Evolutionary conservation across 2,888 invertebrate genomes (phyloP).

Genomic region (Rambutsinella grinnellia): DNA sequence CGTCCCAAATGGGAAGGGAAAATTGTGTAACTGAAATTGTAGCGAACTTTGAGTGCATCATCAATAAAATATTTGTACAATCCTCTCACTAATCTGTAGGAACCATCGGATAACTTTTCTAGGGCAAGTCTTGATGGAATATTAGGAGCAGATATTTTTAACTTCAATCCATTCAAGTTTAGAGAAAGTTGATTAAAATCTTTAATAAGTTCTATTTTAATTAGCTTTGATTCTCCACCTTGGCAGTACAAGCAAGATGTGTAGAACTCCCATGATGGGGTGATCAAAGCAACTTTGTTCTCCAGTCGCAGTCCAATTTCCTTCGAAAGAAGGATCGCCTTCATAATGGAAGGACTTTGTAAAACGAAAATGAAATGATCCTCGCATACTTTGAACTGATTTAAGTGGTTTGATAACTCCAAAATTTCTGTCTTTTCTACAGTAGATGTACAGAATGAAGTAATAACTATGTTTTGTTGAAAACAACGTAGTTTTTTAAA

Average conservation of each 20-base stretch:
- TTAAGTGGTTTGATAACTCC: too few species aligned
- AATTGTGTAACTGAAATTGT: slow-evolving; percentile 1
- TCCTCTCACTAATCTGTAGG: slow-evolving; percentile 3
- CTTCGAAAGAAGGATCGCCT: not conserved
- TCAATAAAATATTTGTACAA: slow-evolving; percentile 20
- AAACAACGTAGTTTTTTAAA: too few species aligned
- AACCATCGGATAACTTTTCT: not conserved
- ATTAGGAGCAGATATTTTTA: slow-evolving; percentile 4
- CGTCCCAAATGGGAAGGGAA: slow-evolving; percentile 5
- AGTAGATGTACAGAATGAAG: too few species aligned
- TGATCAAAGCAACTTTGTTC: slow-evolving; percentile 11
- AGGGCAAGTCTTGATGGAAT: slow-evolving; percentile 15
- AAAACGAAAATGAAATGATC: slow-evolving; percentile 12
- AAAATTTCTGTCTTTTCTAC: too few species aligned
- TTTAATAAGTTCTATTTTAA: not conserved
- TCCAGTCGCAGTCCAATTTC: slow-evolving; percentile 14
- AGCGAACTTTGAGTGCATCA: slow-evolving; percentile 16
- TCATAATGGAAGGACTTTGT: not conserved
- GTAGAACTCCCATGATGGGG: not conserved
- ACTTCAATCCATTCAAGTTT: not conserved
- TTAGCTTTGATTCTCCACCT: slow-evolving; percentile 3
- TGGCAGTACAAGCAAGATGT: slow-evolving; percentile 21
- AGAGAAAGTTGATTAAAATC: not conserved
- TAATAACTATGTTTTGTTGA: too few species aligned
- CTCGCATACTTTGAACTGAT: too few species aligned